phyloP scores from a whole-genome alignment of 2,888 invertebrate species.

The Watsonalla binaria region DNA sequence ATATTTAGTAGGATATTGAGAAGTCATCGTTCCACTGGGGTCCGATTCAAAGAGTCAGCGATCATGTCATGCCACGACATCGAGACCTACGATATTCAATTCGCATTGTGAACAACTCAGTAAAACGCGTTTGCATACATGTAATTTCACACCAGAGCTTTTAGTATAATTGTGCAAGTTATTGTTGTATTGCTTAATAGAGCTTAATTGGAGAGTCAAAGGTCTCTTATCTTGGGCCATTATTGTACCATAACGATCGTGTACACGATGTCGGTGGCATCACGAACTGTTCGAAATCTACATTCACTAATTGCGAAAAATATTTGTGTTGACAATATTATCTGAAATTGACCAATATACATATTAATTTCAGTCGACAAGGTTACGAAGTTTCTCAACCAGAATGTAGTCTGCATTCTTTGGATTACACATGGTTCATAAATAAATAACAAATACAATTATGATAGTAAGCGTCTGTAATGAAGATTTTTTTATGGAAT shows the following conservation, averaged over 20 bases:
- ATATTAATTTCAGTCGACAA: no score
- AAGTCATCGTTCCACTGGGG: no score
- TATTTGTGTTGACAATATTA: slow-evolving; percentile 10
- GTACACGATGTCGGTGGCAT: slow-evolving; percentile 29
- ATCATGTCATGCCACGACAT: slow-evolving; percentile 19
- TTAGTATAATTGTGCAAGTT: slow-evolving; percentile 34
- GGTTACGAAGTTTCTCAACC: no score
- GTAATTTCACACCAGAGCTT: slow-evolving; percentile 24
- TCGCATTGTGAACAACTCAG: no score
- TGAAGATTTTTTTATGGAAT: no score
- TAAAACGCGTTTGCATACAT: slow-evolving; percentile 4
- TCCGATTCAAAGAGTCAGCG: neutral
- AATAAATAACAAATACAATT: no score
- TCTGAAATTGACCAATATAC: neutral
- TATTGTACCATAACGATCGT: slow-evolving; percentile 29
- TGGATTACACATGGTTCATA: no score
- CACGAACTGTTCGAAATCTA: slow-evolving; percentile 8
- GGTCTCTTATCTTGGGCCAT: slow-evolving; percentile 38
- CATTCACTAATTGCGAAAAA: slow-evolving; percentile 24
- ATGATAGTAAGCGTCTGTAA: no score
- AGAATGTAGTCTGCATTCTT: no score
- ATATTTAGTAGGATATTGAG: no score
- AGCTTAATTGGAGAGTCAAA: slow-evolving; percentile 53
- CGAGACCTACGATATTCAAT: slow-evolving; percentile 5
- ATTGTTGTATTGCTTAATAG: slow-evolving; percentile 40